Conservation (phyloP, 2,888 invertebrate genomes). For the Daptonema setosum region DNA sequence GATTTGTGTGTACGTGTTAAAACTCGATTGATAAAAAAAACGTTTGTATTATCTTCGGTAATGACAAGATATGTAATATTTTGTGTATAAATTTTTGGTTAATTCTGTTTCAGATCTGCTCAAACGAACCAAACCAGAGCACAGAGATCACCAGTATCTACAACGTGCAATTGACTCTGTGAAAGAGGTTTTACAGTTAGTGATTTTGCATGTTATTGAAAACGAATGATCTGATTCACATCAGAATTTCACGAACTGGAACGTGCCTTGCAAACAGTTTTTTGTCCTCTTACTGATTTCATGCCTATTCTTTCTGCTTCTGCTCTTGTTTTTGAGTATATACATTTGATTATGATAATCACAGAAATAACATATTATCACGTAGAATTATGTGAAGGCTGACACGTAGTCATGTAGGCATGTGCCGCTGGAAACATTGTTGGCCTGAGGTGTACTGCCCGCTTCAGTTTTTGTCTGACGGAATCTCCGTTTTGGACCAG, state of each 20-base stretch:
- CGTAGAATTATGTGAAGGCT: not conserved
- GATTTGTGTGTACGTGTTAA: not conserved
- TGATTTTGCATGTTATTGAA: too few relatives aligned
- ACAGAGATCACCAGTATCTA: slow-evolving; percentile 60
- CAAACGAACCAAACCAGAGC: slow-evolving; percentile 64
- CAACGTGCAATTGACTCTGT: slow-evolving; percentile 64
- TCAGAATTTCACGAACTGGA: too few relatives aligned
- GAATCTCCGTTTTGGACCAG: not conserved
- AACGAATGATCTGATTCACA: too few relatives aligned
- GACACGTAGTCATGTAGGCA: not conserved
- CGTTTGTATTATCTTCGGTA: not conserved
- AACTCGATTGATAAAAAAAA: not conserved
- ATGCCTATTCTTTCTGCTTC: too few relatives aligned
- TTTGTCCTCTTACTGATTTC: too few relatives aligned
- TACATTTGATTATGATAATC: too few relatives aligned
- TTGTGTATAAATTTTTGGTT: not conserved
- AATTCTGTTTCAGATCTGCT: slow-evolving; percentile 46
- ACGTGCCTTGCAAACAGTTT: too few relatives aligned
- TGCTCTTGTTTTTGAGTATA: too few relatives aligned
- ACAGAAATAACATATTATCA: too few relatives aligned
- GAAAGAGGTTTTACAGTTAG: slow-evolving; percentile 63
- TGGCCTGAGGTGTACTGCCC: not conserved
- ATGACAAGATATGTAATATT: slow-evolving; percentile 11
- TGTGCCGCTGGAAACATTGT: not conserved
- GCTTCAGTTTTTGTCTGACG: not conserved